A percentile compares a stretch with the other conserved stretches of the same genome.
Evolutionary conservation across 2,888 invertebrate species (phyloP).

Genomic region (Megaustenia siamemsis): DNA sequence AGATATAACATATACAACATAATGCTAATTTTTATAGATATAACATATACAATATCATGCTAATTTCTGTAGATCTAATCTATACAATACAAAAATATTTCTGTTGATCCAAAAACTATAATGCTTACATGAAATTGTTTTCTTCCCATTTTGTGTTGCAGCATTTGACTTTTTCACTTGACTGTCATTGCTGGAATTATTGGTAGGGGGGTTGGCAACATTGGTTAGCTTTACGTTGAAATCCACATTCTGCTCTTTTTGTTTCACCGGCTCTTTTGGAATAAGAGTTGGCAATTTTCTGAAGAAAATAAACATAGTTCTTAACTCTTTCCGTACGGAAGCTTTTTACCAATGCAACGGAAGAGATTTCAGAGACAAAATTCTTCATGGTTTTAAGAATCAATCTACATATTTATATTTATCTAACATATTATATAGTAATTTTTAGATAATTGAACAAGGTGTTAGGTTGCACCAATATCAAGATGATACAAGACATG

Average conservation of each 20-base stretch:
- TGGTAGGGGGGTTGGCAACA: neutral
- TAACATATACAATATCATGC: neutral
- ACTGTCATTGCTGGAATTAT: neutral
- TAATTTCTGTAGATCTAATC: neutral
- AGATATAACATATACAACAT: too few relatives aligned
- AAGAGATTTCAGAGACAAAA: too few relatives aligned
- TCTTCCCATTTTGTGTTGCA: neutral
- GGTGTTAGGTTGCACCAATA: too few relatives aligned
- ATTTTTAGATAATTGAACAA: too few relatives aligned
- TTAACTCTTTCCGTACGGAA: too few relatives aligned
- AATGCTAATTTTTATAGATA: too few relatives aligned
- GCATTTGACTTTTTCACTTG: neutral
- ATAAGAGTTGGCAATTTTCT: neutral
- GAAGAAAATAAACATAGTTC: neutral
- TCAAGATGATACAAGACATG: too few relatives aligned
- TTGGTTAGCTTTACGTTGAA: neutral
- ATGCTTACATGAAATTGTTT: neutral
- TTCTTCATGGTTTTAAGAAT: too few relatives aligned
- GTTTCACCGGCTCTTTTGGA: constrained; percentile 23
- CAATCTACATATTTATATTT: too few relatives aligned
- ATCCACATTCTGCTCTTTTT: neutral
- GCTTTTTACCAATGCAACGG: too few relatives aligned
- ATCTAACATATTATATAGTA: too few relatives aligned
- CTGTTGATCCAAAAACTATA: too few relatives aligned
- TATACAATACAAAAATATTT: neutral